A percentile compares a stretch with the other conserved stretches of the same genome.
phyloP scores from a whole-genome alignment of 2,797 vertebrate genomes.

The Onychomys leucogaster region DNA sequence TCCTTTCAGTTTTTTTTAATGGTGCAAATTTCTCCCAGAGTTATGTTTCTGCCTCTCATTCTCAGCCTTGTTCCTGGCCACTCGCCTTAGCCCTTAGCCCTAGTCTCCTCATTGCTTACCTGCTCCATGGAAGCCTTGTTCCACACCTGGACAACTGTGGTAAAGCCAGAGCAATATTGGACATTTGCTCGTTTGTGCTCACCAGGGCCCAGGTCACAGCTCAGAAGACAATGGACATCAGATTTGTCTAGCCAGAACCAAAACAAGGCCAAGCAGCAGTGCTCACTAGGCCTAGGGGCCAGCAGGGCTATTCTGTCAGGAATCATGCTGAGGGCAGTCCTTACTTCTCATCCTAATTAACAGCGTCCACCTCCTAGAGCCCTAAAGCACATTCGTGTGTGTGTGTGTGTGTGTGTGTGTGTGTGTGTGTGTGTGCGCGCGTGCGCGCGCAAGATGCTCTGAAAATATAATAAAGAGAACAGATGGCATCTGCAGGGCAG shows the following conservation, averaged over 20 bases:
- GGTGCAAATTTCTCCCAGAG: neutral
- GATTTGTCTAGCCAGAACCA: neutral
- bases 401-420: neutral
- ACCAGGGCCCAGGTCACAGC: neutral
- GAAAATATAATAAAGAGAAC: conserved; percentile 44
- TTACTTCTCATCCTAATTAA: neutral
- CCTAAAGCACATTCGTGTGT: neutral
- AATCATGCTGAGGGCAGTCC: conserved; percentile 73
- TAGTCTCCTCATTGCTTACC: neutral
- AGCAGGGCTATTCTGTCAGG: neutral
- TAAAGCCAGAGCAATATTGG: neutral
- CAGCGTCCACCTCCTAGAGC: neutral
- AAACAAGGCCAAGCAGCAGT: rapidly evolving
- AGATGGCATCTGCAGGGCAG: neutral
- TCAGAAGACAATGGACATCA: neutral
- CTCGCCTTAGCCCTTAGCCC: neutral
- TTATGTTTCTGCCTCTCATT: neutral
- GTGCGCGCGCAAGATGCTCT: neutral
- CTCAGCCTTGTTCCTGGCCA: neutral
- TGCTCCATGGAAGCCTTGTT: neutral
- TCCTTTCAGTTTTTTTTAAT: neutral
- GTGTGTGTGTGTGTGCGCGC: neutral
- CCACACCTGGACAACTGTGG: neutral
- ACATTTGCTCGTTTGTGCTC: neutral
- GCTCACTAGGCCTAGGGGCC: neutral